Conservation (phyloP, 2,797 vertebrate species). For the Hirundo rustica region DNA sequence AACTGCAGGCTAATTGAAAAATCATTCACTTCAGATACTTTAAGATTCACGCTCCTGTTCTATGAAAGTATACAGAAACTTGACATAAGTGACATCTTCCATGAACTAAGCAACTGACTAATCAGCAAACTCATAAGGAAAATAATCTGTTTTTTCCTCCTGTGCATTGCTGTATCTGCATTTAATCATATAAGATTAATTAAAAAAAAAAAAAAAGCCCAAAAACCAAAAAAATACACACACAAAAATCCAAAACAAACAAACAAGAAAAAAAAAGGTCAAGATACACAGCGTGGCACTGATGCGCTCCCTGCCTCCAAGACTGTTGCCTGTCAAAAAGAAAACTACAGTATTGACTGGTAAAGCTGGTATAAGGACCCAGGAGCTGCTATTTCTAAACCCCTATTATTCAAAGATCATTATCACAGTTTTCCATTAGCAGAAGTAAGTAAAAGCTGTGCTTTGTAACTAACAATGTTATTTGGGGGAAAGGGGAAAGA, state of each 20-base stretch:
- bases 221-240: too few species aligned
- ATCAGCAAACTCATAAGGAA: conserved; percentile 72
- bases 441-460: conserved; percentile 73
- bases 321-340: conserved; percentile 48
- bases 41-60: conserved; percentile 61
- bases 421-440: conserved; percentile 78
- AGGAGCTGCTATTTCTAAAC: conserved; percentile 72
- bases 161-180: conserved; percentile 64
- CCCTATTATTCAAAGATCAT: conserved; percentile 74
- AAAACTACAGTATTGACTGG: conserved; percentile 60
- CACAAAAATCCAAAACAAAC: too few species aligned
- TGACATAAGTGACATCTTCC: conserved; percentile 65
- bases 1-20: conserved; percentile 81
- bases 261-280: not conserved
- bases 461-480: conserved; percentile 71
- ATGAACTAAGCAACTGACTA: conserved; percentile 65
- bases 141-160: conserved; percentile 62
- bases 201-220: not conserved
- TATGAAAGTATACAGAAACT: conserved; percentile 66
- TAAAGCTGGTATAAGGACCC: conserved; percentile 47
- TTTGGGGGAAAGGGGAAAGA: conserved; percentile 58
- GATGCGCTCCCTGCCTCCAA: conserved; percentile 7
- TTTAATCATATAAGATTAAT: conserved; percentile 66
- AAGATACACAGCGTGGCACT: conserved; percentile 5
- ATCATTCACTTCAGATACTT: conserved; percentile 77